Percentiles rank a stretch among this genome's conserved stretches.
phyloP scores from a whole-genome alignment of 2,797 vertebrate genomes.

The Hippoglossus hippoglossus region DNA sequence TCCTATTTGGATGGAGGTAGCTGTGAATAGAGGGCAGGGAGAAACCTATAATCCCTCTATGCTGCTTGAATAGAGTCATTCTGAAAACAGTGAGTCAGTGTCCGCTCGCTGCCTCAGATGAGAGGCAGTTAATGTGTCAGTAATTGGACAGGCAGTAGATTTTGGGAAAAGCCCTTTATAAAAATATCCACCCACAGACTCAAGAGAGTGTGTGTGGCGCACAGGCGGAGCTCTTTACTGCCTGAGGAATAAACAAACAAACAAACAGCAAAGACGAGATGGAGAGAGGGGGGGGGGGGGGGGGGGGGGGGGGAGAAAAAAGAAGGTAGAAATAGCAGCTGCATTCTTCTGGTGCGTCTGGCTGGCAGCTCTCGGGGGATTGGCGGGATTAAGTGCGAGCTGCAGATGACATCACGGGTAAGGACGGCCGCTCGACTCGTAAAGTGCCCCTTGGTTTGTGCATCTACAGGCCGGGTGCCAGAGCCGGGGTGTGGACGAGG shows the following conservation, averaged over 20 bases:
- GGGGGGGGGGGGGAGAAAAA: slow-evolving; percentile 21
- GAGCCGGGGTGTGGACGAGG: slow-evolving; percentile 71
- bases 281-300: slow-evolving; percentile 22
- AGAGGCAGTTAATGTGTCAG: slow-evolving; percentile 92
- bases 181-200: slow-evolving; percentile 67
- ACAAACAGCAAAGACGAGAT: slow-evolving; percentile 47
- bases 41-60: slow-evolving; percentile 88
- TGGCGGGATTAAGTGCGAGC: slow-evolving; percentile 74
- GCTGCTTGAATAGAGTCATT: slow-evolving; percentile 86
- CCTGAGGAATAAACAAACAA: slow-evolving; percentile 61
- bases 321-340: slow-evolving; percentile 41
- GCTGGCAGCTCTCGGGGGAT: slow-evolving; percentile 67
- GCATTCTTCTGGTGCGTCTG: slow-evolving; percentile 64
- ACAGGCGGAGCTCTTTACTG: slow-evolving; percentile 40
- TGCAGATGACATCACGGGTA: slow-evolving; percentile 79
- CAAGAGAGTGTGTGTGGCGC: slow-evolving; percentile 28
- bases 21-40: slow-evolving; percentile 86
- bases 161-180: slow-evolving; percentile 79
- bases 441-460: slow-evolving; percentile 77
- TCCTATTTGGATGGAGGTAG: slow-evolving; percentile 87
- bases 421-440: slow-evolving; percentile 69
- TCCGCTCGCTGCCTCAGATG: slow-evolving; percentile 89
- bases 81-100: slow-evolving; percentile 92
- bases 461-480: slow-evolving; percentile 78
- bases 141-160: slow-evolving; percentile 87